phyloP scores from a whole-genome alignment of 2,888 invertebrate species.

The Heteromyza rotundicornis region DNA sequence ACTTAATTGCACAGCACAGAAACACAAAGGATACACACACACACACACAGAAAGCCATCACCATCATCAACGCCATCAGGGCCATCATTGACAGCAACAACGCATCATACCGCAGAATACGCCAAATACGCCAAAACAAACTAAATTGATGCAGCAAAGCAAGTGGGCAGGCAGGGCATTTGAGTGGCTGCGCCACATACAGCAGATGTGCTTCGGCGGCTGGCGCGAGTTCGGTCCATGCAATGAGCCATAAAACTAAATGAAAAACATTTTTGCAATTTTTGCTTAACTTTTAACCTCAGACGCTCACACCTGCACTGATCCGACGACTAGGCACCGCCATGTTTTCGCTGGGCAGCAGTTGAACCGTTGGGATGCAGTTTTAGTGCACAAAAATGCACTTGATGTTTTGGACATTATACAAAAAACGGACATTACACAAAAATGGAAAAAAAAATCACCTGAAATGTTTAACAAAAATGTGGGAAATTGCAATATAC shows the following conservation, averaged over 20 bases:
- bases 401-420: too few relatives aligned
- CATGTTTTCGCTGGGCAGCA: not conserved
- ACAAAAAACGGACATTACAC: too few relatives aligned
- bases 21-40: constrained; percentile 12
- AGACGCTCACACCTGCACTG: constrained; percentile 12
- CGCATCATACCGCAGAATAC: too few relatives aligned
- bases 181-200: not conserved
- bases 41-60: not conserved
- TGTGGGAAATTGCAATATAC: constrained; percentile 9
- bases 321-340: not conserved
- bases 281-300: constrained; percentile 16
- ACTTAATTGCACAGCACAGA: constrained; percentile 15
- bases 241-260: constrained; percentile 23
- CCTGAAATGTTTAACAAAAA: too few relatives aligned
- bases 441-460: not conserved
- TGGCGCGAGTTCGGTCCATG: not conserved
- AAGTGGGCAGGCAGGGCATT: not conserved
- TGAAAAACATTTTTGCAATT: constrained; percentile 11
- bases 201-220: not conserved
- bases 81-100: too few relatives aligned
- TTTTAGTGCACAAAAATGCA: constrained; percentile 12
- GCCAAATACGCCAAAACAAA: not conserved
- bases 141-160: not conserved
- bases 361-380: not conserved
- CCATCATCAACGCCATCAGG: too few relatives aligned